Evolutionary conservation across 2,888 invertebrate genomes (phyloP).

Genomic region (Temnothorax ravouxi): DNA sequence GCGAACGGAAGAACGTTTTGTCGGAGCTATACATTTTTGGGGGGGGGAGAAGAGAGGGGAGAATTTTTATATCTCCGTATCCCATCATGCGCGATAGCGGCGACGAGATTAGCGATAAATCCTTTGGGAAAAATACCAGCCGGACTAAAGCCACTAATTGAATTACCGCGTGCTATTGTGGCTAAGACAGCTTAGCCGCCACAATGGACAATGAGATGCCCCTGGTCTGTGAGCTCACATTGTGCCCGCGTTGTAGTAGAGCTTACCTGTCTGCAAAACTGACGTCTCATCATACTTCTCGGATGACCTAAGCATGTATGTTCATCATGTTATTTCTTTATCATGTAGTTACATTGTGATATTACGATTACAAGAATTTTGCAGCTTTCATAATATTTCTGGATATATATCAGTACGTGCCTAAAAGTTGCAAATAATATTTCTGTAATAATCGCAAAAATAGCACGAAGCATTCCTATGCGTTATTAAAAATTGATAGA

Average conservation of each 20-base stretch:
- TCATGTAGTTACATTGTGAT: slow-evolving; percentile 27
- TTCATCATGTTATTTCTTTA: slow-evolving; percentile 47
- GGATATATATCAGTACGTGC: neutral
- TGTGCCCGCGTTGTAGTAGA: slow-evolving; percentile 46
- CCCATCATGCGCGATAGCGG: slow-evolving; percentile 29
- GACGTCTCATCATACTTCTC: slow-evolving; percentile 47
- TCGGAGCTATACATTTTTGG: neutral
- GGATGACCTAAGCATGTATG: slow-evolving; percentile 53
- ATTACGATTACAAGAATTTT: slow-evolving; percentile 34
- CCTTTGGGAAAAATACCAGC: slow-evolving; percentile 52
- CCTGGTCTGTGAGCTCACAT: slow-evolving; percentile 56
- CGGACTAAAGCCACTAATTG: slow-evolving; percentile 58
- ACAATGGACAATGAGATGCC: slow-evolving; percentile 60
- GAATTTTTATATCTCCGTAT: slow-evolving; percentile 30
- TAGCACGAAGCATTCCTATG: neutral
- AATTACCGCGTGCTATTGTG: slow-evolving; percentile 63
- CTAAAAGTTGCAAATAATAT: neutral
- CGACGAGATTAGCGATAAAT: slow-evolving; percentile 52
- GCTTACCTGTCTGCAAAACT: slow-evolving; percentile 52
- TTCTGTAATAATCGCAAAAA: slow-evolving; percentile 18
- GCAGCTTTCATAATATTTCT: slow-evolving; percentile 41
- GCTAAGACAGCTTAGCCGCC: slow-evolving; percentile 58
- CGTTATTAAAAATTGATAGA: neutral
- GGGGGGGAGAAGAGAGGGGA: neutral
- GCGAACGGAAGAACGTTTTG: slow-evolving; percentile 19